Percentiles rank a stretch among this genome's conserved stretches.
Evolutionary conservation across 2,888 invertebrate species (phyloP).

Genomic region (Meteorus cinctellus): DNA sequence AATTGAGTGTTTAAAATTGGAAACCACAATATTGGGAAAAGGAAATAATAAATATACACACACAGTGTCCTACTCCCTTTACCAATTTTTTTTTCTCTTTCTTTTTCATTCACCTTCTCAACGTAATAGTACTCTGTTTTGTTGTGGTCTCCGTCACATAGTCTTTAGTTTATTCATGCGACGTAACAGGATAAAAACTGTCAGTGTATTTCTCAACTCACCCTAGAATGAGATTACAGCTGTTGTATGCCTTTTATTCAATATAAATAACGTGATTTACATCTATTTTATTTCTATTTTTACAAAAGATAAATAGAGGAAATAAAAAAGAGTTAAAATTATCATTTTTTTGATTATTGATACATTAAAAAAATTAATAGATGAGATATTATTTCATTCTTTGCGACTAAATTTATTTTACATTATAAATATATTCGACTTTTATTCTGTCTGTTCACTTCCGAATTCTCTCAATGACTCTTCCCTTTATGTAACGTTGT

Average conservation of each 20-base stretch:
- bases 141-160: constrained; percentile 51
- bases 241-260: constrained; percentile 55
- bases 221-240: constrained; percentile 71
- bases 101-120: neutral
- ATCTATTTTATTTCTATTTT: constrained; percentile 29
- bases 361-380: too few relatives aligned
- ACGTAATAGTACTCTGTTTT: constrained; percentile 1
- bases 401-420: too few relatives aligned
- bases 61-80: too few relatives aligned
- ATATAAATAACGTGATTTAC: constrained; percentile 40
- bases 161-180: constrained; percentile 73
- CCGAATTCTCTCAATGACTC: too few relatives aligned
- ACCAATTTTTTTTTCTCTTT: neutral
- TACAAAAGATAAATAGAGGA: neutral
- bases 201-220: constrained; percentile 66
- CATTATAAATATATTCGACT: too few relatives aligned
- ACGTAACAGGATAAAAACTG: constrained; percentile 73
- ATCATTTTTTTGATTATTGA: neutral
- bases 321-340: neutral
- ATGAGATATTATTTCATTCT: too few relatives aligned
- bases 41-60: neutral
- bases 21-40: neutral
- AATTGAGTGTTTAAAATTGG: neutral
- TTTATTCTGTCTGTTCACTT: too few relatives aligned
- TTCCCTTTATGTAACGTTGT: too few relatives aligned